These are phyloP conservation scores for Coilia nasus DNA, from an alignment of 2,797 vertebrate genomes.

Conservation along the genomic window DNA sequence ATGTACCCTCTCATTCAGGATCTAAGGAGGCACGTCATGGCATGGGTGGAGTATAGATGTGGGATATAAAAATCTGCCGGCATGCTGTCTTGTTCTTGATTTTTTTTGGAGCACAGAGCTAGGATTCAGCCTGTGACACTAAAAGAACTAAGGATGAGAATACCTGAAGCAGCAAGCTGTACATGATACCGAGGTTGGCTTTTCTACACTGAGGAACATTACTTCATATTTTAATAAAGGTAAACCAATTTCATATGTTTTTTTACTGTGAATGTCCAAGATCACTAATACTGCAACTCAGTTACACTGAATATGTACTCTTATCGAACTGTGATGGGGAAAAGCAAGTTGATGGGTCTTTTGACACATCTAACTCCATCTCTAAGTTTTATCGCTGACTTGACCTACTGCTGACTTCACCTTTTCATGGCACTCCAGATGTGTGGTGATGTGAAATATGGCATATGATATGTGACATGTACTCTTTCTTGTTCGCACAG, in stretches of 20 bases:
- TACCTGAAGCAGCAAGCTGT: constrained; percentile 26
- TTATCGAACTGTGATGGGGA: not conserved
- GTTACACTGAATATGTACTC: not conserved
- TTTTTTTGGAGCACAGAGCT: not conserved
- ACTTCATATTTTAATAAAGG: not conserved
- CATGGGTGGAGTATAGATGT: constrained; percentile 47
- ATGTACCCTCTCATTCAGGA: constrained; percentile 45
- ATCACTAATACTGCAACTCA: not conserved
- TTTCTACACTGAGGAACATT: not conserved
- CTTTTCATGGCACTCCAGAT: not conserved
- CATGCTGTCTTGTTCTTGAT: constrained; percentile 20
- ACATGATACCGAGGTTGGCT: not conserved
- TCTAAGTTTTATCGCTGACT: not conserved
- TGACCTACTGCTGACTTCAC: not conserved
- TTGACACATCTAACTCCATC: not conserved
- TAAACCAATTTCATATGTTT: not conserved
- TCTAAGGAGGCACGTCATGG: constrained; percentile 47
- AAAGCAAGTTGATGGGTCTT: not conserved
- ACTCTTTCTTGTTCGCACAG: not conserved
- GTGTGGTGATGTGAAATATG: not conserved
- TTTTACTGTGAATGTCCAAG: not conserved
- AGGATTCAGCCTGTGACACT: constrained; percentile 19
- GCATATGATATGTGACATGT: not conserved
- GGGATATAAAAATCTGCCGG: constrained; percentile 24
- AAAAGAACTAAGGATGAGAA: not conserved